Evolutionary conservation across 2,888 invertebrate genomes (phyloP), one percentile per base, ranked within the genome.

Genomic region (Cosmopolites sordidus): DNA sequence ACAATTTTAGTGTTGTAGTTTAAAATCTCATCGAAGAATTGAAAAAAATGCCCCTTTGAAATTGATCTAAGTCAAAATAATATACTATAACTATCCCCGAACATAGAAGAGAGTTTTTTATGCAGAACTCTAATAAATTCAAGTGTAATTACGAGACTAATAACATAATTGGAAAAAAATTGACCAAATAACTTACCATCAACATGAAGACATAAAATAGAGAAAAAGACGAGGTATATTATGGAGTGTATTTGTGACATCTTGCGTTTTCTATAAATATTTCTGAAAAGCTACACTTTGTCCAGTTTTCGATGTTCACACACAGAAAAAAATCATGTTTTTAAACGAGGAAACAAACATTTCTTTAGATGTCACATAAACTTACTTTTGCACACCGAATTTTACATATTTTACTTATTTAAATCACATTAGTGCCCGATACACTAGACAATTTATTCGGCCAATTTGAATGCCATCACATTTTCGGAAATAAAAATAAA

Each of bases 401-500:
- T 29, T 46, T 14, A 15, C 42, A 43, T 37, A 44, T 42, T 44
- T 43, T 39, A 50, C 48, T 43, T 37, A 27, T 27, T 17, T 42
- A 17, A 46, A 54, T 48, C 37, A 39, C 15, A 15, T 14, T 38
- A 15, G 29, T 30, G 37, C 17, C 11, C 30, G 14, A 39, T 18
- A 48, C 33, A 17, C 16, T 30, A 40, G 33, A 12, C 33, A 33
- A 33, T 12, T 33, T 33, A 12, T 12, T n/a, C n/a, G n/a, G n/a
- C n/a, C n/a, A n/a, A n/a, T n/a, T n/a, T n/a, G n/a, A n/a, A 33
- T 33, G 33, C 33, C 33, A 33, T 48, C 43, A 43, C 54, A 46
- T 41, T 59, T 48, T 56, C 52, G 44, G 46, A 50, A 59, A 59
- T 42, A 14, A 58, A 60, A 60, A 54, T 57, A 59, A 61, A 62